Base-by-base conservation (phyloP, 2,113 vertebrate species). In the Nycticebus coucang region DNA sequence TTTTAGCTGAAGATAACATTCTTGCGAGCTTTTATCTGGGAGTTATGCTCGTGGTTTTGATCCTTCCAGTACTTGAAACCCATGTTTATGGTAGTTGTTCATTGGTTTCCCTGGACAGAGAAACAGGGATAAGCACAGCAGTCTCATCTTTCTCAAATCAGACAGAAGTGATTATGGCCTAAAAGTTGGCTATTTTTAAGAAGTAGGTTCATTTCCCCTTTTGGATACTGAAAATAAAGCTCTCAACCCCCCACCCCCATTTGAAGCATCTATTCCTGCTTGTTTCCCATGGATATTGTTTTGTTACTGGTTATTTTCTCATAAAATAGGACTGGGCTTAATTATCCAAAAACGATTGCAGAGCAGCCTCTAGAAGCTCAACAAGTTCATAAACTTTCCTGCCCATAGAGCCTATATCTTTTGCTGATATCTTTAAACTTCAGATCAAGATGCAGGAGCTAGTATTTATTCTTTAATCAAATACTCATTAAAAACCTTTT, bases 121-220 rank as follows among this genome's bases (percentile, higher is more conserved):
- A 97, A 95, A 88, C 4, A 86, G 64, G 69, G 69, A 69, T 60
- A 57, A 91, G 71, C 13, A 17, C 2, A 59, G 86, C 28, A 55
- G 50, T 64, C 80, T 97, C 89, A 50, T 94, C 93, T 97, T 97
- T 96, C 95, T 94, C 79, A 84, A 95, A 64, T 80, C 96, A 98
- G 91, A 96, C 94, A 95, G 86, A 95, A 94, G 91, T 91, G 96
- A 97, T 97, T 95, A 95, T 69, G 83, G 93, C 86, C 83, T 96
- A n/a, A 94, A 92, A 85, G 68, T 66, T 79, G 83, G 69, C 71
- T 91, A 85, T 95, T 97, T 96, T 95, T 91, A 91, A 96, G 78
- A 96, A 92, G 19, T 95, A 77, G 74, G 35, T 95, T 96, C 62
- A 50, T 85, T 96, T 94, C 75, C 79, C 74, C 53, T 95, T 87